These are phyloP conservation scores for Alethe castanea DNA, from an alignment of 2,113 vertebrate species.

Conservation along the genomic window DNA sequence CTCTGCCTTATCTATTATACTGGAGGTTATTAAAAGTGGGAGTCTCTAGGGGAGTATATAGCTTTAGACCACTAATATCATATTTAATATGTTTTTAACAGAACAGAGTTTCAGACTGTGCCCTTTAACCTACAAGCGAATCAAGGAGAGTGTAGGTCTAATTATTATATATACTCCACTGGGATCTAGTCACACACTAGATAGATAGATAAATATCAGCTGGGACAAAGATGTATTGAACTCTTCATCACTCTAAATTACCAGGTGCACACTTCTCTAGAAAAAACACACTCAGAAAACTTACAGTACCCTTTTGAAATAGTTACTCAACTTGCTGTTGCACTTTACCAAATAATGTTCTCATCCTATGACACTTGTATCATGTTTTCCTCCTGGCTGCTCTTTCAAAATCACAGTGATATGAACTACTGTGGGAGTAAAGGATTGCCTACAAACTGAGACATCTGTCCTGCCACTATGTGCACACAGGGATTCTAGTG, in stretches of 20 bases:
- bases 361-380: background rate
- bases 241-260: conserved; percentile 56
- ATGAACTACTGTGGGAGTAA: background rate
- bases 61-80: conserved; percentile 64
- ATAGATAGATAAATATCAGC: conserved; percentile 57
- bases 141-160: conserved; percentile 32
- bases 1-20: conserved; percentile 73
- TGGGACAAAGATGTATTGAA: conserved; percentile 28
- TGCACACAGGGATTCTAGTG: background rate
- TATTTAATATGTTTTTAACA: conserved; percentile 71
- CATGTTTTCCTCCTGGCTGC: background rate
- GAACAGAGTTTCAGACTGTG: conserved; percentile 49
- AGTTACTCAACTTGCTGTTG: conserved; percentile 11
- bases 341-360: background rate
- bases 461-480: background rate
- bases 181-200: conserved; percentile 2
- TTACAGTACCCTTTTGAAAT: background rate
- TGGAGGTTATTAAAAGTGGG: conserved; percentile 75
- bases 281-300: conserved; percentile 27
- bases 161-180: conserved; percentile 52
- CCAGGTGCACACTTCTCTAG: conserved; percentile 4
- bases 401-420: background rate
- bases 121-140: conserved; percentile 53
- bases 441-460: background rate
- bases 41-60: conserved; percentile 64